phyloP scores from a whole-genome alignment of 2,113 vertebrate genomes.

The Perccottus glenii region DNA sequence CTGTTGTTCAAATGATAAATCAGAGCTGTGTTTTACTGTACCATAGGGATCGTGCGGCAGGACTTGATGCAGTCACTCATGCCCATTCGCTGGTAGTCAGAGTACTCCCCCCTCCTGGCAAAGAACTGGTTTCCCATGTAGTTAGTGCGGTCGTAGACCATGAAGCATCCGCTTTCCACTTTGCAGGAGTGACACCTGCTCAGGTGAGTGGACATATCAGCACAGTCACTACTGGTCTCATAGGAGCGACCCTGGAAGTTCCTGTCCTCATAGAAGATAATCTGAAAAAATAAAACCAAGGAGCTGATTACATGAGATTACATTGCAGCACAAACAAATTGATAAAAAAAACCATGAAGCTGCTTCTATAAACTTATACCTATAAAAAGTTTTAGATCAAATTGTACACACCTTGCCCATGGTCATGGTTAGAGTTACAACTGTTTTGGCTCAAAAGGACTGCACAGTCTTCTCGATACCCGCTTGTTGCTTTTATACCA shows the following conservation, averaged over 20 bases:
- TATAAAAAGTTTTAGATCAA: neutral
- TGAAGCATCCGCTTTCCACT: conserved; percentile 81
- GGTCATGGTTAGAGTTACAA: conserved; percentile 61
- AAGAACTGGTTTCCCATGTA: conserved; percentile 77
- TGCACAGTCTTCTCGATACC: conserved; percentile 46
- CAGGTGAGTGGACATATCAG: conserved; percentile 77
- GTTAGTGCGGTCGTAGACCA: conserved; percentile 75
- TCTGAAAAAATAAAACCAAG: conserved; percentile 54
- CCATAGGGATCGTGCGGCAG: conserved; percentile 79
- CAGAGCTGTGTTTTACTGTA: conserved; percentile 38
- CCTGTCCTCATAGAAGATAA: too few relatives aligned
- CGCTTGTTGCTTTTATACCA: conserved; percentile 68
- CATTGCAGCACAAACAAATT: neutral
- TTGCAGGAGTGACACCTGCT: conserved; percentile 76
- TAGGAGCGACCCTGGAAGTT: conserved; percentile 80
- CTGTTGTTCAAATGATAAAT: neutral
- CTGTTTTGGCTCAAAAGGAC: conserved; percentile 44
- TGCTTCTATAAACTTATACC: neutral
- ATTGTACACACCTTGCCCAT: conserved; percentile 72
- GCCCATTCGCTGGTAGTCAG: conserved; percentile 77
- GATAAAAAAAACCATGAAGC: neutral
- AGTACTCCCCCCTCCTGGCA: conserved; percentile 75
- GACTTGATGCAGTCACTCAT: conserved; percentile 78
- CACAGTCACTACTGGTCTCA: conserved; percentile 75
- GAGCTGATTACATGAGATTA: neutral